Conservation (phyloP, 2,113 vertebrate genomes). For the Hypanus sabinus region DNA sequence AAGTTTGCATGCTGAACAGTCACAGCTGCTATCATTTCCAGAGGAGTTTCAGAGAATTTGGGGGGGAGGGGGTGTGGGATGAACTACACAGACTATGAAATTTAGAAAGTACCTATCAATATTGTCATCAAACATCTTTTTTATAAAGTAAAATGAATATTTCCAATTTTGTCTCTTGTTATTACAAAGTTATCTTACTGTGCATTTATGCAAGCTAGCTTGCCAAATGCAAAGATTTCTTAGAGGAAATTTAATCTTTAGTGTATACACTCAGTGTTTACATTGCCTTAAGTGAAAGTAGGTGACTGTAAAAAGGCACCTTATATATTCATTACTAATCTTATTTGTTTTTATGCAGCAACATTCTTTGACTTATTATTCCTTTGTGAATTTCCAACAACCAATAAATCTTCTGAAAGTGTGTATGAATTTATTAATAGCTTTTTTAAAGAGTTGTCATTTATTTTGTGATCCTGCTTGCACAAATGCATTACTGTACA, state of each 20-base stretch:
- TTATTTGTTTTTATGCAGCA: slow-evolving; percentile 6
- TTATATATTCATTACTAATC: background rate
- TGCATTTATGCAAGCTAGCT: background rate
- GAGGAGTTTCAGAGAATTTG: background rate
- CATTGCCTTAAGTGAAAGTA: background rate
- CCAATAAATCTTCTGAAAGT: background rate
- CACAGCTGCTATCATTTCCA: background rate
- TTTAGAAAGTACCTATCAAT: background rate
- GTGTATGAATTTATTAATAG: slow-evolving; percentile 22
- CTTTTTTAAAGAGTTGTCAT: background rate
- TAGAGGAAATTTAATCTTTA: background rate
- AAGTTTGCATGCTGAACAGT: background rate
- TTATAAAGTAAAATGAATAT: background rate
- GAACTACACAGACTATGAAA: too few relatives aligned
- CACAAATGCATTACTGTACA: slow-evolving; percentile 9
- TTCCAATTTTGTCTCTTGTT: background rate
- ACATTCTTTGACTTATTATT: background rate
- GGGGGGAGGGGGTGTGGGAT: background rate
- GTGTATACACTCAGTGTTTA: background rate
- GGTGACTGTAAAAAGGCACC: background rate
- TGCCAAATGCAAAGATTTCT: background rate
- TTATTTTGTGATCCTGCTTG: background rate
- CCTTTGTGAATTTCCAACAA: slow-evolving; percentile 13
- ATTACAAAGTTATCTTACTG: background rate
- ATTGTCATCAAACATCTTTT: background rate